Percentiles rank a stretch among this genome's conserved stretches.
phyloP scores from a whole-genome alignment of 2,113 vertebrate species.

The Thryonomys swinderianus region DNA sequence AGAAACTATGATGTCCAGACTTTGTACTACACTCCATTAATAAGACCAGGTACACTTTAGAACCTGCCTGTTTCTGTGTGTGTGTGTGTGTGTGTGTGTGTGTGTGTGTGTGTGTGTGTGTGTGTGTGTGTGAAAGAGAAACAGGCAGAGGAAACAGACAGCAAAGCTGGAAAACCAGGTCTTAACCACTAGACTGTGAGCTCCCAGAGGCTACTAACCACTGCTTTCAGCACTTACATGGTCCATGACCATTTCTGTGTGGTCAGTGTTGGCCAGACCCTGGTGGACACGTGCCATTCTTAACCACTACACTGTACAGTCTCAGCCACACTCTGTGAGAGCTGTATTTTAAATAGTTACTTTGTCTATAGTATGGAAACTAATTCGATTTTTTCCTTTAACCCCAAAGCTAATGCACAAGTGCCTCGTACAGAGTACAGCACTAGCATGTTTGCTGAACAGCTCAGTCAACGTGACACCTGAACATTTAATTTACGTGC shows the following conservation, averaged over 20 bases:
- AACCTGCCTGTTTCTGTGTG: neutral
- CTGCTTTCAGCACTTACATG: neutral
- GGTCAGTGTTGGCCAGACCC: neutral
- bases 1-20: neutral
- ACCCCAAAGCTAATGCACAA: neutral
- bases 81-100: neutral
- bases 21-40: neutral
- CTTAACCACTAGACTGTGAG: neutral
- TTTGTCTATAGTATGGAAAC: neutral
- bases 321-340: neutral
- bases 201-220: neutral
- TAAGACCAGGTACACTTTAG: neutral
- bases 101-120: neutral
- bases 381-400: neutral
- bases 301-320: neutral
- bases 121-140: neutral
- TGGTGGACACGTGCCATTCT: neutral
- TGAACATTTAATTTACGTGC: conserved; percentile 9
- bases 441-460: neutral
- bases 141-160: neutral
- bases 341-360: neutral
- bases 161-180: neutral
- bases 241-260: neutral
- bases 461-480: neutral
- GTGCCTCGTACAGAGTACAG: neutral